Base-by-base conservation (phyloP, 1,140 invertebrate species). In the Drosophila insularis region DNA sequence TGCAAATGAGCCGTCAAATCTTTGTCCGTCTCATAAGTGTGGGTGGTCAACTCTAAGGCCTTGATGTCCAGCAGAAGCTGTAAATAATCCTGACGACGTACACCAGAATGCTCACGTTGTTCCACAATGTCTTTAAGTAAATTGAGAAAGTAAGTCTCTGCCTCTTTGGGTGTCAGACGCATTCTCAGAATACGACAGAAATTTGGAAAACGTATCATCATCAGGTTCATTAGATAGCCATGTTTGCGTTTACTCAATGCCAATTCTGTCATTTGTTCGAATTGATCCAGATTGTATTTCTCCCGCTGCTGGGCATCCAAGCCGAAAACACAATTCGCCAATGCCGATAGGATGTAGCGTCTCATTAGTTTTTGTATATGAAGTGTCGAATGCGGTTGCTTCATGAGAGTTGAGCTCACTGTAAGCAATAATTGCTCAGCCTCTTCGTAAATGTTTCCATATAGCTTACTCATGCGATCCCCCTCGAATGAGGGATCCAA, bases 401-500 rank as follows among this genome's bases (percentile, higher is more conserved):
- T 77, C 71, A 87, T 82, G 3, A 91, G 55, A 5, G 79, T 80
- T 54, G 54, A 54, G 35, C 74, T 87, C 2, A 91, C 81, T 0
- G 64, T 60, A 0, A 75, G 50, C 1, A 89, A 63, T 27, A 89
- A 62, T 27, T 90, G 66, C 11, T 71, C 79, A n/a, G 81, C 79
- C 50, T 90, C 81, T 13, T 73, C 84, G 35, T 78, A 76, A 5
- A 91, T 61, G 1, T 91, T 80, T 31, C 82, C 84, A 37, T 92
- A 91, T 85, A 95, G 93, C 59, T 91, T 91, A 79, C 93, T 93
- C 67, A 95, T 92, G 84, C 94, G 94, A 7, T 92, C 93, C 0
- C 93, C 91, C 1, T 94, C 95, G 74, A 96, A 95, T 2, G 93
- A 93, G 3, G 94, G 94, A 55, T 94, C 94, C 37, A 95, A 92